These are phyloP conservation scores for Ruditapes philippinarum DNA, from an alignment of 1,140 invertebrate genomes.

Conservation along the genomic window DNA sequence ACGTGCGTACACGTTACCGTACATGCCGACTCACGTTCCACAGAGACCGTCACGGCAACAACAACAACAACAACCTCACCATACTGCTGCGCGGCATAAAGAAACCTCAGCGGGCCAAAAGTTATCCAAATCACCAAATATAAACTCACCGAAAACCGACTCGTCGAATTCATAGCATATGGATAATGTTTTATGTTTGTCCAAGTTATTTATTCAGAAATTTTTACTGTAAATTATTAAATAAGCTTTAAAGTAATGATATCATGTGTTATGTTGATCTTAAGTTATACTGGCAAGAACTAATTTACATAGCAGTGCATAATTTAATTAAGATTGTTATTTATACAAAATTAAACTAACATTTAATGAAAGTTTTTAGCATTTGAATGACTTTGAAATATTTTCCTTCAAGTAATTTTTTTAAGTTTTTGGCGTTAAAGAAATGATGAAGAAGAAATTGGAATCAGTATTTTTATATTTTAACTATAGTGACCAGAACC, in stretches of 20 bases:
- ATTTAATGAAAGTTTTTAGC: too few relatives aligned
- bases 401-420: too few relatives aligned
- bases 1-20: slow-evolving; percentile 58
- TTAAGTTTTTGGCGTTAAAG: too few relatives aligned
- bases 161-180: slow-evolving; percentile 25
- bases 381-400: too few relatives aligned
- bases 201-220: slow-evolving; percentile 18
- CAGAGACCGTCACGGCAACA: not conserved
- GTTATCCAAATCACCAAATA: not conserved
- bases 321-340: too few relatives aligned
- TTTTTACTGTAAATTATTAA: slow-evolving; percentile 12
- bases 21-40: slow-evolving; percentile 41
- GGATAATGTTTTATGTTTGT: not conserved
- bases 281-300: too few relatives aligned
- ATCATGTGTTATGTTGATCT: not conserved
- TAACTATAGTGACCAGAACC: too few relatives aligned
- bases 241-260: not conserved
- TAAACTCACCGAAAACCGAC: slow-evolving; percentile 5
- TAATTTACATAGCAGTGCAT: too few relatives aligned
- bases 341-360: too few relatives aligned
- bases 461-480: too few relatives aligned
- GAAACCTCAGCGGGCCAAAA: not conserved
- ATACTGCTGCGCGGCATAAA: not conserved
- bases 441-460: too few relatives aligned
- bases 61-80: not conserved